These are phyloP conservation scores for Procambarus clarkii DNA, from an alignment of 1,140 invertebrate species.

Conservation along the genomic window DNA sequence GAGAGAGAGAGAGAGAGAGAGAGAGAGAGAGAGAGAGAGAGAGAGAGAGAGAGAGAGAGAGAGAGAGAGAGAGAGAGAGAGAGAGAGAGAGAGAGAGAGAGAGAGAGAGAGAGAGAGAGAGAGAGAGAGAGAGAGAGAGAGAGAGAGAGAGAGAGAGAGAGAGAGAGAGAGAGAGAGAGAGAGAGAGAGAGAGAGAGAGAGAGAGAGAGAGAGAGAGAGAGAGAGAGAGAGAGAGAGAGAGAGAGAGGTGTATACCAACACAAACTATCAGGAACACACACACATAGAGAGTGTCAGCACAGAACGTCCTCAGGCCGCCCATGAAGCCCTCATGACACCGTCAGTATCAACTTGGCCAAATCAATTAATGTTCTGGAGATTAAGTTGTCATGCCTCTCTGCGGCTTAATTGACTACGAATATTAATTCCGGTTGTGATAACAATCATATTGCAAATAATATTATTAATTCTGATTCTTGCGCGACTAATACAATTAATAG, in stretches of 20 bases:
- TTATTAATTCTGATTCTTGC: too few species aligned
- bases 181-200: background rate
- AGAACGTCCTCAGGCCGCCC: too few species aligned
- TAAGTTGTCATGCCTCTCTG: too few species aligned
- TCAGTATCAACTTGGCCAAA: too few species aligned
- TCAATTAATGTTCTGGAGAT: too few species aligned
- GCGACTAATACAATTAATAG: too few species aligned
- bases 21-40: background rate
- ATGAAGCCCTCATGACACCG: too few species aligned
- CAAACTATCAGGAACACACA: background rate
- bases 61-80: background rate
- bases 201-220: background rate
- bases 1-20: background rate
- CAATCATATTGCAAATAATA: too few species aligned
- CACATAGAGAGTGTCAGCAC: too few species aligned
- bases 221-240: background rate
- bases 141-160: background rate
- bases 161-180: background rate
- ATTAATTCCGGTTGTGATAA: too few species aligned
- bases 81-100: background rate
- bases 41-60: background rate
- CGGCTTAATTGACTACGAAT: too few species aligned
- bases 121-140: background rate
- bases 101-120: background rate
- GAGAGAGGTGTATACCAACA: too few species aligned